Evolutionary conservation across 2,113 vertebrate species (phyloP), one percentile per base, ranked within the genome.

Genomic region (Pluvialis apricaria): DNA sequence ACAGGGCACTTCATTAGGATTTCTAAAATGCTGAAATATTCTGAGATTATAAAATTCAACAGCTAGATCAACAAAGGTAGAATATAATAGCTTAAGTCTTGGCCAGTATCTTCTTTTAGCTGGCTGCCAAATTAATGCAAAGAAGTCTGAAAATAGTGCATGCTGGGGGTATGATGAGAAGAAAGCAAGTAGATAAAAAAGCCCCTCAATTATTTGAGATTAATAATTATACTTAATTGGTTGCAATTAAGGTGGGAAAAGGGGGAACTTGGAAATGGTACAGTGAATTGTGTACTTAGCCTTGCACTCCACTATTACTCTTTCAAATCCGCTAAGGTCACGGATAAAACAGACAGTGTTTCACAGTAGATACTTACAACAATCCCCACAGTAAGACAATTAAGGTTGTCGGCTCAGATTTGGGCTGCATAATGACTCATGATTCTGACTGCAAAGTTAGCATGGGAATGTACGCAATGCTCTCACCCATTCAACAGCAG

Each of bases 161-260:
- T 72, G 8, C 15, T 52, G 28, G 5, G 3, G 1, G 0, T 15
- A 36, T 47, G 24, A 58, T 45, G 10, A 76, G 24, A 92, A 52
- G 14, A 77, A 86, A 72, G 1, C 2, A 70, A 86, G 34, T 24
- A 73, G 44, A 34, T 45, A 34, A 78, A 89, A 89, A 51, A 47
- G 1, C 0, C 1, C 0, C 2, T 62, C 28, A 38, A 17, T 58
- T 94, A 29, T 94, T 64, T 72, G 12, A 69, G 20, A 58, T 66
- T 26, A 64, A 62, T 49, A 81, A 81, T 70, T 58, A 20, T 28
- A 62, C 11, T 15, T 65, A 49, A 44, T 25, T 65, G 8, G 8
- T 71, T 86, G 14, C 6, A 58, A 8, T 51, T 77, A 81, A 73
- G 3, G 14, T 58, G 18, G 32, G 13, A 10, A 88, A 87, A 72